Base-by-base conservation (phyloP, 2,113 vertebrate genomes). In the Rhinolophus sinicus region DNA sequence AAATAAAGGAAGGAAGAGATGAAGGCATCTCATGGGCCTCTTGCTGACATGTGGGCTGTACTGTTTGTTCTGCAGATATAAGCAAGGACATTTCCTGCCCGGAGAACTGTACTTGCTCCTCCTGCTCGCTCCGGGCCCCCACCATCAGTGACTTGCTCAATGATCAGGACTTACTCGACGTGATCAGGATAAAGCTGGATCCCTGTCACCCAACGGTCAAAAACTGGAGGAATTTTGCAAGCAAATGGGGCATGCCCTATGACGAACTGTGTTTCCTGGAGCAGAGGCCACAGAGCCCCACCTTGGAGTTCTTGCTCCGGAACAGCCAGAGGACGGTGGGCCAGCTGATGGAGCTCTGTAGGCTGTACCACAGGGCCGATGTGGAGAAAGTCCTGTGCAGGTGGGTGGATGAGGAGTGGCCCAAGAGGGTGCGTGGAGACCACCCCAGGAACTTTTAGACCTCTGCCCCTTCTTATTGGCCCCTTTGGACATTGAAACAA, bases 201-300 rank as follows among this genome's bases (percentile, higher is more conserved):
- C 99, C 99, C 0, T 99, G 99, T 94, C 99, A 99, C 98, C 99
- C 99, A 93, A 99, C 99, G 33, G 99, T 99, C 96, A 99, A 99
- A 98, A 99, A 99, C 99, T 99, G 99, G 99, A 99, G 99, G 98
- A 99, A 99, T 98, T 99, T 99, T 98, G 99, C 99, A 8, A 99
- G 99, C 97, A 99, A 99, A 69, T 99, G 99, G 99, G 99, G 99
- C 52, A 99, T 99, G 99, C 99, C 99, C 95, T 99, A 99, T 0
- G 99, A 99, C 6, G 99, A 99, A 98, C 98, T 99, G 86, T 99
- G 99, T 81, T 99, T 99, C 97, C 98, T 99, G 98, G 99, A 99
- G 98, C 99, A 99, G 98, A 99, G 99, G 95, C 99, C 99, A 0
- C 99, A 99, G 77, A 99, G 99, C 98, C 99, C 99, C 90, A 99